Conservation (phyloP, 2,113 vertebrate species). For the Trogon surrucura region DNA sequence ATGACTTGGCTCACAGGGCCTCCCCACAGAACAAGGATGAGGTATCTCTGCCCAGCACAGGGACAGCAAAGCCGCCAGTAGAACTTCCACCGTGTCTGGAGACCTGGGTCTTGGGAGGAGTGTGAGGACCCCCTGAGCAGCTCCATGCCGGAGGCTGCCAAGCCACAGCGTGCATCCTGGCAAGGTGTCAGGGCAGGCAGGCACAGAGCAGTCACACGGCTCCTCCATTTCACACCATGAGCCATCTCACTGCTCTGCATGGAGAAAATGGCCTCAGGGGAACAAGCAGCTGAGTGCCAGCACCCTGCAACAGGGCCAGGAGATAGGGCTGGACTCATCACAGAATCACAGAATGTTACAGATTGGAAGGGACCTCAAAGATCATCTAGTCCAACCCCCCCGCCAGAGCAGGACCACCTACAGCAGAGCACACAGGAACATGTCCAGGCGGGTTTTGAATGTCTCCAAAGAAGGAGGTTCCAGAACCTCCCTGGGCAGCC, state of each 20-base stretch:
- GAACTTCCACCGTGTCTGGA: not conserved
- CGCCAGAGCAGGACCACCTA: too few species aligned
- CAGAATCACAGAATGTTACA: too few species aligned
- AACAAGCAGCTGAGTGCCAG: not conserved
- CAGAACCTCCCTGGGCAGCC: too few species aligned
- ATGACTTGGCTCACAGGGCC: not conserved
- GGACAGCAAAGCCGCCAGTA: not conserved
- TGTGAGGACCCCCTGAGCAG: not conserved
- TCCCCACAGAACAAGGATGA: not conserved
- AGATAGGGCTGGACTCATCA: fast-evolving
- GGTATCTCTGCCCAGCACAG: not conserved
- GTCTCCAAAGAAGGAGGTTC: too few species aligned
- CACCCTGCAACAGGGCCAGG: fast-evolving
- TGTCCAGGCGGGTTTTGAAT: too few species aligned
- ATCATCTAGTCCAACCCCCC: too few species aligned
- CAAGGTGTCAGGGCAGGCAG: not conserved
- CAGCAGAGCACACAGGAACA: too few species aligned
- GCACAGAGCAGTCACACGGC: not conserved
- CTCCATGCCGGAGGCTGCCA: fast-evolving
- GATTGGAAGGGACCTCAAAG: too few species aligned
- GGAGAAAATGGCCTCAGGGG: not conserved
- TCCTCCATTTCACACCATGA: not conserved
- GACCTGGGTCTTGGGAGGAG: not conserved
- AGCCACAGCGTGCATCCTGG: not conserved
- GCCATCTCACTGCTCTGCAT: fast-evolving